These are phyloP conservation scores for Prosapia bicincta DNA, from an alignment of 2,888 invertebrate species.

Conservation along the genomic window DNA sequence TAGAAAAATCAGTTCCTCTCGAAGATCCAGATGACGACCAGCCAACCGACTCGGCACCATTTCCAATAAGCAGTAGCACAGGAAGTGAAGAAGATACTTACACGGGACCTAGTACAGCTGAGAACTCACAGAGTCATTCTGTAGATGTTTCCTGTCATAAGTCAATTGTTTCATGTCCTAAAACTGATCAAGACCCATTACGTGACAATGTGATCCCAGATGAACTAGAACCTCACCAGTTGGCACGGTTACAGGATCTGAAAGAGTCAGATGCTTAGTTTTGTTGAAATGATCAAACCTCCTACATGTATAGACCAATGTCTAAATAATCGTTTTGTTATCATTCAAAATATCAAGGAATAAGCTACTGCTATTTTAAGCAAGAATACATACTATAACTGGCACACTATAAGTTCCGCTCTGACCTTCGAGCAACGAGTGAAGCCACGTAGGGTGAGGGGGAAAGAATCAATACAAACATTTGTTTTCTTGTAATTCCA, in stretches of 20 bases:
- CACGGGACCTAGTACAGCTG: slow-evolving; percentile 59
- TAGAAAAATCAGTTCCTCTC: slow-evolving; percentile 13
- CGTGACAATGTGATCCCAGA: slow-evolving; percentile 58
- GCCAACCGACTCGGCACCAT: slow-evolving; percentile 55
- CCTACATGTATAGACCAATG: neutral
- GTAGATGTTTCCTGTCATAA: neutral
- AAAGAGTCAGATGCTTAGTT: slow-evolving; percentile 86
- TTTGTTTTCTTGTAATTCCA: too few species aligned
- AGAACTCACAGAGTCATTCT: slow-evolving; percentile 55
- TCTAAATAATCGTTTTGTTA: neutral
- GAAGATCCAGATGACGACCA: slow-evolving; percentile 51
- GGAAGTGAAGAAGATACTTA: slow-evolving; percentile 48
- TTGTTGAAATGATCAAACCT: neutral
- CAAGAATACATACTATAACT: too few species aligned
- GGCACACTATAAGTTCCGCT: too few species aligned
- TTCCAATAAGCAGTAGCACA: slow-evolving; percentile 61
- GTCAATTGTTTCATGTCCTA: slow-evolving; percentile 17
- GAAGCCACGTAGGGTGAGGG: too few species aligned
- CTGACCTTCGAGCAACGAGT: too few species aligned
- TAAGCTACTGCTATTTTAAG: neutral
- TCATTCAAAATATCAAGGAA: neutral
- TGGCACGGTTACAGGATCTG: slow-evolving; percentile 81
- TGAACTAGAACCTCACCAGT: slow-evolving; percentile 83
- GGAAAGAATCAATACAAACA: too few species aligned
- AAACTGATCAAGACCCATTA: slow-evolving; percentile 6